Evolutionary conservation across 2,113 vertebrate species (phyloP), one percentile per base, ranked within the genome.

Genomic region (Ovis canadensis): DNA sequence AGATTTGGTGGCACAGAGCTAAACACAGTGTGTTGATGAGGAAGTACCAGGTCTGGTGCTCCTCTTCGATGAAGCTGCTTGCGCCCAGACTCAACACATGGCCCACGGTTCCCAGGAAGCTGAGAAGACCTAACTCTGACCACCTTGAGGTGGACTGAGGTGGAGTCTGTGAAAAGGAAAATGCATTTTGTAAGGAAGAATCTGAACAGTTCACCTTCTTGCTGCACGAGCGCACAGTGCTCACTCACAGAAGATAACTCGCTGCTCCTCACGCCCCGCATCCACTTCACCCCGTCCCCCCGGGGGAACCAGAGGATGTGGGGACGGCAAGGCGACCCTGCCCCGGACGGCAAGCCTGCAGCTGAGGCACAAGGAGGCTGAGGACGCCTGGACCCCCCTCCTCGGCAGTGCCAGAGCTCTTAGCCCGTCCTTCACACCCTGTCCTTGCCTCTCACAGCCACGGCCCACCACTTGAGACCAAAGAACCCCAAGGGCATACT

Each of bases 1-100:
- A 99, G 59, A 99, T 98, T 9, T 99, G 99, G 80, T 99, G 99
- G 98, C 99, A 99, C 93, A 99, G 91, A 31, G 98, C 98, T 96
- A 99, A 98, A 98, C 99, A 99, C 91, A 99, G 99, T 0, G 99
- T 99, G 98, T 98, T 99, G 97, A 99, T 97, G 74, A 99, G 99
- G 96, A 99, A 99, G 98, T 99, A 99, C 99, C 99, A 99, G 25
- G 99, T 99, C 97, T 99, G 99, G 97, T 99, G 99, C 94, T 99
- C 99, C 93, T 99, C 99, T 98, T 99, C 99, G 5, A 99, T 98
- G 17, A 99, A 99, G 98, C 99, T 99, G 99, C 99, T 99, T 84
- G 99, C 98, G 0, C 99, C 99, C 97, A 99, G 98, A 97, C 99
- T 99, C 96, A 99, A 97, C 33, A 99, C 99, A 88, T 99, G 99